phyloP scores from a whole-genome alignment of 2,113 vertebrate species.

The Pampusana beccarii region DNA sequence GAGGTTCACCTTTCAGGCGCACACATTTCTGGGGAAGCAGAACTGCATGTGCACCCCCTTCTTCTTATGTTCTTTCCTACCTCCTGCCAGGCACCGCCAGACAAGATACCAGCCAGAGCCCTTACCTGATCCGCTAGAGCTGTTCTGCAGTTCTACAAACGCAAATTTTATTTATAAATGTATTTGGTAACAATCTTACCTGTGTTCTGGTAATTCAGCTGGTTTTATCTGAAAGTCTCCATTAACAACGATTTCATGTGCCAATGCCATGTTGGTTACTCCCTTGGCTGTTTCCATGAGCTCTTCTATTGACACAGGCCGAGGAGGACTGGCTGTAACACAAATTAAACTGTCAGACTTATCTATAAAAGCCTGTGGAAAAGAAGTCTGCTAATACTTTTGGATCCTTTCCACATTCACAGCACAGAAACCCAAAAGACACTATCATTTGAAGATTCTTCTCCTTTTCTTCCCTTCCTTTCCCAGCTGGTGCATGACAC shows the following conservation, averaged over 20 bases:
- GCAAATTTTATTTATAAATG: background rate
- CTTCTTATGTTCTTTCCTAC: background rate
- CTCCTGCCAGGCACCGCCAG: background rate
- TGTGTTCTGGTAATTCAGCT: slow-evolving; percentile 85
- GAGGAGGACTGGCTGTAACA: slow-evolving; percentile 85
- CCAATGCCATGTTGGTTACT: slow-evolving; percentile 93
- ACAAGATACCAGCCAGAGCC: background rate
- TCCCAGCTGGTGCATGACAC: background rate
- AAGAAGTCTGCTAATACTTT: background rate
- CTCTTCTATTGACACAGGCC: slow-evolving; percentile 87
- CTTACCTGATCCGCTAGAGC: background rate
- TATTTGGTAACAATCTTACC: slow-evolving; percentile 71
- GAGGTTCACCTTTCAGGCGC: background rate
- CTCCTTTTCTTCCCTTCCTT: background rate
- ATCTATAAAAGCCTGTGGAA: background rate
- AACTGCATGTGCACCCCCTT: background rate
- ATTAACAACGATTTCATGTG: slow-evolving; percentile 94
- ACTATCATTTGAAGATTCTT: background rate
- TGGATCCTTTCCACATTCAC: background rate
- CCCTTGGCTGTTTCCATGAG: slow-evolving; percentile 91
- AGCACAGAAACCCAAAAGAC: background rate
- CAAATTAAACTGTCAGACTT: slow-evolving; percentile 15
- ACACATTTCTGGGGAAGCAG: background rate
- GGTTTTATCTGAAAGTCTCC: slow-evolving; percentile 89
- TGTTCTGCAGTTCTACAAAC: background rate